Evolutionary conservation across 2,797 vertebrate genomes (phyloP).

Genomic region (Microctenopoma stevenorrisi): DNA sequence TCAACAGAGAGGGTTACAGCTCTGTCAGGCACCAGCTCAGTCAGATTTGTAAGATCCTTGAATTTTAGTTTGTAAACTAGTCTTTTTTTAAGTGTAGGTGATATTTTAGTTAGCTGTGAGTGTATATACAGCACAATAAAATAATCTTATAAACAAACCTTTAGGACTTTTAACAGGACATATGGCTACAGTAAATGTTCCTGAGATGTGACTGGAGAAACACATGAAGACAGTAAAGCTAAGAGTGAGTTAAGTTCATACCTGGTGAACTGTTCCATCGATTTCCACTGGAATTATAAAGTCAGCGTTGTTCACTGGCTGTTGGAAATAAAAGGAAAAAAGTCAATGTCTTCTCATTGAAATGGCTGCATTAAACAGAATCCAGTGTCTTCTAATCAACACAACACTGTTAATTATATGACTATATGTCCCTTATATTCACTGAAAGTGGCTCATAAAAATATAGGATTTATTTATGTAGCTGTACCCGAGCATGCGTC

Average conservation of each 20-base stretch:
- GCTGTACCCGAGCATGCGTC: constrained; percentile 46
- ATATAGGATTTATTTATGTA: constrained; percentile 53
- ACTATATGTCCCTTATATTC: constrained; percentile 25
- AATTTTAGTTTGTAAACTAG: not conserved
- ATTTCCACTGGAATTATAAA: constrained; percentile 99
- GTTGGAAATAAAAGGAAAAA: constrained; percentile 56
- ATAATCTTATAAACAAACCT: not conserved
- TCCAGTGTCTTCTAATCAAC: constrained; percentile 12
- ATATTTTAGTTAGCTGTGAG: not conserved
- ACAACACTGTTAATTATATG: constrained; percentile 49
- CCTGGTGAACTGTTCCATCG: constrained; percentile 96
- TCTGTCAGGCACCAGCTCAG: constrained; percentile 66
- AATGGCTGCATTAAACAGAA: constrained; percentile 9
- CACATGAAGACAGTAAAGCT: not conserved
- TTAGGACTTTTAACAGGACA: constrained; percentile 12
- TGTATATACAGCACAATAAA: not conserved
- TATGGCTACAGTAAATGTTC: not conserved
- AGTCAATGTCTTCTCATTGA: not conserved
- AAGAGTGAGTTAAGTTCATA: constrained; percentile 59
- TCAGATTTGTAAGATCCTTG: too few species aligned
- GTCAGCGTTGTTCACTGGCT: constrained; percentile 98
- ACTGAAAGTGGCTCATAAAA: constrained; percentile 51
- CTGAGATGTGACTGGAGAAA: not conserved
- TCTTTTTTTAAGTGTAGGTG: not conserved
- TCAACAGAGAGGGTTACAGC: constrained; percentile 69